Percentiles rank a stretch among this genome's conserved stretches.
These are phyloP conservation scores for Aradophagus sp. DNA, from an alignment of 1,140 invertebrate genomes.

Conservation along the genomic window DNA sequence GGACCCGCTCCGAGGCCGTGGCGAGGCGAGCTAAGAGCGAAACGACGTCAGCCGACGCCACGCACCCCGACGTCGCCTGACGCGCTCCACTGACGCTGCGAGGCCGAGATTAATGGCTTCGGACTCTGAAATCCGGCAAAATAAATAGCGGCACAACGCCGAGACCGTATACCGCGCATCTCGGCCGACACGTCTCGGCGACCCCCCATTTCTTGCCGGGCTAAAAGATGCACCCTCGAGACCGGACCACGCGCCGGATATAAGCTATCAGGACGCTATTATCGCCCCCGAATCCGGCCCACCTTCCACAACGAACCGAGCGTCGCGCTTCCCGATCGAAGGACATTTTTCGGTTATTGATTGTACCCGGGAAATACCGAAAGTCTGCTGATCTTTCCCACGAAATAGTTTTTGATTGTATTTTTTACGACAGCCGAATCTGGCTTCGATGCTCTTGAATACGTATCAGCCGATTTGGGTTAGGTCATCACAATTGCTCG, in stretches of 20 bases:
- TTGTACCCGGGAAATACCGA: too few species aligned
- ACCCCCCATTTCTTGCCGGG: conserved; percentile 14
- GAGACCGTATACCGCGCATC: conserved; percentile 63
- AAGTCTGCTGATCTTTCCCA: too few species aligned
- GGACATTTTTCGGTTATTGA: too few species aligned
- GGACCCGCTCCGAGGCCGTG: conserved; percentile 49
- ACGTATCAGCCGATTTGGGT: too few species aligned
- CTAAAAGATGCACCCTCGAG: conserved; percentile 45
- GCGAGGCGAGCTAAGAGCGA: conserved; percentile 60
- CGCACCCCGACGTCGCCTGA: conserved; percentile 72
- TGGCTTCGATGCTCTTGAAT: too few species aligned
- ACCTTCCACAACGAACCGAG: too few species aligned
- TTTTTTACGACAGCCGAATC: too few species aligned
- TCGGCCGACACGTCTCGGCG: conserved; percentile 19
- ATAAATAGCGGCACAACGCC: conserved; percentile 71
- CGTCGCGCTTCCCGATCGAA: too few species aligned
- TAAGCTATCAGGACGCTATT: conserved; percentile 58
- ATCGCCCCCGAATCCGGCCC: conserved; percentile 43
- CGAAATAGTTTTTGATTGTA: too few species aligned
- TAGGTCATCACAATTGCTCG: too few species aligned
- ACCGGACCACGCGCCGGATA: conserved; percentile 41
- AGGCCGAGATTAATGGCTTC: conserved; percentile 73
- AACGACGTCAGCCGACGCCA: conserved; percentile 65
- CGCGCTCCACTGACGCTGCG: conserved; percentile 72
- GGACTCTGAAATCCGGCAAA: conserved; percentile 74